Percentiles rank a stretch among this genome's conserved stretches.
These are phyloP conservation scores for Mesorhabditis sp. DNA, from an alignment of 2,888 invertebrate species.

Conservation along the genomic window DNA sequence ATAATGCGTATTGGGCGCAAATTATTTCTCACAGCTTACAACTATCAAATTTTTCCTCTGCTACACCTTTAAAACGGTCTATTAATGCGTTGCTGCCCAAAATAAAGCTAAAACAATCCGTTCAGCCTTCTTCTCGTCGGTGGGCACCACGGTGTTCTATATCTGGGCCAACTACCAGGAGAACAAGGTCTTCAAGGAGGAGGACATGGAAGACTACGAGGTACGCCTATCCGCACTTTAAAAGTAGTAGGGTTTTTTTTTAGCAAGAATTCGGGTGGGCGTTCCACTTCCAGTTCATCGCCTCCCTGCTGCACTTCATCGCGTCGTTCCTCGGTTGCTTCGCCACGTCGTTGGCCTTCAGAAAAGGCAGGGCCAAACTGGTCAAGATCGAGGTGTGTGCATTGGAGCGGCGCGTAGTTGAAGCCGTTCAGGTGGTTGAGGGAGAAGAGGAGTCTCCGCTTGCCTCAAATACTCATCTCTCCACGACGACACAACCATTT, in stretches of 20 bases:
- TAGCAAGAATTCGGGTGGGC: constrained; percentile 57
- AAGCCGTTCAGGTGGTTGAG: constrained; percentile 31
- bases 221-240: constrained; percentile 15
- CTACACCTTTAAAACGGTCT: no score
- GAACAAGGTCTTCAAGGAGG: constrained; percentile 55
- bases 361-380: constrained; percentile 36
- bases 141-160: constrained; percentile 47
- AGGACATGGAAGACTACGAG: constrained; percentile 49
- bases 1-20: constrained; percentile 8
- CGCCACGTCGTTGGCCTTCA: constrained; percentile 42
- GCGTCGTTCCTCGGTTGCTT: constrained; percentile 50
- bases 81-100: no score
- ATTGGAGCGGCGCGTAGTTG: background rate
- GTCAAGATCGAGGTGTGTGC: constrained; percentile 50
- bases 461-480: constrained; percentile 13
- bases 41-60: no score
- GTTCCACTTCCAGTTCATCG: constrained; percentile 46
- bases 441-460: constrained; percentile 30
- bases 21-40: no score
- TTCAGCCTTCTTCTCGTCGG: constrained; percentile 38
- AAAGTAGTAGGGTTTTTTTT: constrained; percentile 10
- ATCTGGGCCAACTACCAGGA: constrained; percentile 55
- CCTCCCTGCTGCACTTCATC: constrained; percentile 40
- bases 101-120: no score
- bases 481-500: constrained; percentile 27